Evolutionary conservation across 2,113 vertebrate genomes (phyloP).

Genomic region (Pangasianodon hypophthalmus): DNA sequence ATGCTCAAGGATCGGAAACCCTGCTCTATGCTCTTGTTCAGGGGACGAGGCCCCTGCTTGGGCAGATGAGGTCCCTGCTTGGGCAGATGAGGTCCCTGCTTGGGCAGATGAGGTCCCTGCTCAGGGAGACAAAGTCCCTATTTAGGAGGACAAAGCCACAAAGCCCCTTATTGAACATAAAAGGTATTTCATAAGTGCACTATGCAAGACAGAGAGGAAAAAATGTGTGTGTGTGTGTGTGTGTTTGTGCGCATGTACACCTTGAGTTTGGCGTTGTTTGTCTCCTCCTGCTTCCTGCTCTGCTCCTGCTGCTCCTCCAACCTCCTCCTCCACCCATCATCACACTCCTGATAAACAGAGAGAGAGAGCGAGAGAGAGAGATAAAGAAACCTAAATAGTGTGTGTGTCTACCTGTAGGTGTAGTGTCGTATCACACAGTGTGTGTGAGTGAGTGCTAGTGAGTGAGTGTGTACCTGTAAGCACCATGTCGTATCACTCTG

Average conservation of each 20-base stretch:
- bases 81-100: neutral
- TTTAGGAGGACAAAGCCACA: neutral
- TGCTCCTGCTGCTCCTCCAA: constrained; percentile 16
- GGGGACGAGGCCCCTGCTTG: neutral
- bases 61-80: too few species aligned
- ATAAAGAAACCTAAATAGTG: neutral
- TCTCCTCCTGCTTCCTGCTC: constrained; percentile 3
- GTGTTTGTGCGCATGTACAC: neutral
- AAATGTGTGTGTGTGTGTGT: neutral
- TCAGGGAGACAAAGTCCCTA: neutral
- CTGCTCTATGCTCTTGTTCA: neutral
- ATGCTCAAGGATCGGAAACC: neutral
- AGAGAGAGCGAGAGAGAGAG: neutral
- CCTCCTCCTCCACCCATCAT: constrained; percentile 6
- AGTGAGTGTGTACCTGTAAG: too few species aligned
- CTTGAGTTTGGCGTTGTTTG: neutral
- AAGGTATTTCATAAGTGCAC: neutral
- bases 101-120: neutral
- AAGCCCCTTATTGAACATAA: neutral
- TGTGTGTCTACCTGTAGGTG: constrained; percentile 66
- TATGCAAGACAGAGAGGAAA: neutral
- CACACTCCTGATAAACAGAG: neutral
- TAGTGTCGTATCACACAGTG: constrained; percentile 83
- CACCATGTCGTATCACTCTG: too few species aligned
- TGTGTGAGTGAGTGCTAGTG: too few species aligned